phyloP scores from a whole-genome alignment of 1,140 invertebrate genomes.

The Rhyzopertha dominica region DNA sequence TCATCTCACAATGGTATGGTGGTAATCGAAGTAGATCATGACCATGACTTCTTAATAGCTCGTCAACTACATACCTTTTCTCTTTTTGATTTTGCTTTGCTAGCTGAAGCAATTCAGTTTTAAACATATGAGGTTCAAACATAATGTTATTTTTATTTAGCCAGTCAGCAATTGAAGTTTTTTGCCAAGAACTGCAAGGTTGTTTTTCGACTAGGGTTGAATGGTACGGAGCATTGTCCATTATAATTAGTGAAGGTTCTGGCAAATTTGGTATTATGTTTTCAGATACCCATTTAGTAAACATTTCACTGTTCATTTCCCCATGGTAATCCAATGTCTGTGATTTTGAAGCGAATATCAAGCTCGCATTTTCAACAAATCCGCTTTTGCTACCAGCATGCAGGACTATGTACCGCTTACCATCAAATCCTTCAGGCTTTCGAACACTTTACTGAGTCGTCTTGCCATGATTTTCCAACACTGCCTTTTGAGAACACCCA shows the following conservation, averaged over 20 bases:
- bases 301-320: conserved; percentile 2
- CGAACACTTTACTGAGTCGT: conserved; percentile 1
- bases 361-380: conserved; percentile 8
- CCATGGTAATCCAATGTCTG: conserved; percentile 6
- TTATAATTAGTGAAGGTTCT: conserved; percentile 12
- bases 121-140: no score
- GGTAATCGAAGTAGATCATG: conserved; percentile 39
- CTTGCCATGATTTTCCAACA: conserved; percentile 1
- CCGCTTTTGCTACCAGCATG: conserved; percentile 1
- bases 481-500: no score
- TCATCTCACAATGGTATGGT: conserved; percentile 40
- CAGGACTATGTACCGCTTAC: conserved; percentile 3
- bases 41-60: no score
- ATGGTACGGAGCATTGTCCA: conserved; percentile 15
- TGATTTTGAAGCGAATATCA: background rate
- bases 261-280: conserved; percentile 5
- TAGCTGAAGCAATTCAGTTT: no score
- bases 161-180: no score
- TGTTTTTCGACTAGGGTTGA: conserved; percentile 5
- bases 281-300: background rate
- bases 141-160: no score
- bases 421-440: conserved; percentile 4
- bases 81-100: no score
- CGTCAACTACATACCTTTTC: no score
- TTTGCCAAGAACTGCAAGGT: conserved; percentile 1